Evolutionary conservation across 2,888 invertebrate species (phyloP).

Genomic region (Phoenoteleia sp.): DNA sequence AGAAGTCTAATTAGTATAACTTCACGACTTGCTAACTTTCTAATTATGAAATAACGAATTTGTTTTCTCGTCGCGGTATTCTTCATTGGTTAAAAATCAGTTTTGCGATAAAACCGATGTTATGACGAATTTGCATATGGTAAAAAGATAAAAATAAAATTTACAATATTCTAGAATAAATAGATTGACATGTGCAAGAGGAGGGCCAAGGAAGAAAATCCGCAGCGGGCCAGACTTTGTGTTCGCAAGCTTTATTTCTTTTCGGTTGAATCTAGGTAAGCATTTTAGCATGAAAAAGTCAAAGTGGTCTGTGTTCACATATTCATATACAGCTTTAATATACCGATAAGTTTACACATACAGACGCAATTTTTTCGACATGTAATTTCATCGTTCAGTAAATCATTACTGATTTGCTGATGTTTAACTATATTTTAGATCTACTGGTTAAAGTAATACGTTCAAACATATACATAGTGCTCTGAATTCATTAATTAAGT

Average conservation of each 20-base stretch:
- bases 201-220: slow-evolving; percentile 73
- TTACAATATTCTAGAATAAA: too few species aligned
- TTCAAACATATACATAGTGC: too few species aligned
- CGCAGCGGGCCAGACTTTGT: slow-evolving; percentile 67
- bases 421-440: too few species aligned
- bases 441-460: too few species aligned
- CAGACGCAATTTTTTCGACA: slow-evolving; percentile 40
- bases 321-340: slow-evolving; percentile 72
- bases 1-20: slow-evolving; percentile 62
- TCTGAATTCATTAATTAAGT: too few species aligned
- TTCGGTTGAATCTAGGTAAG: slow-evolving; percentile 79
- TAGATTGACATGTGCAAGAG: too few species aligned
- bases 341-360: neutral
- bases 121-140: slow-evolving; percentile 69
- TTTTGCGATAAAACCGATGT: slow-evolving; percentile 63
- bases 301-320: slow-evolving; percentile 77
- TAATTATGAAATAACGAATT: slow-evolving; percentile 67
- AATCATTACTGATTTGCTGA: too few species aligned
- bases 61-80: slow-evolving; percentile 62
- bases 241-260: slow-evolving; percentile 69
- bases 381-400: slow-evolving; percentile 69
- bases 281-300: slow-evolving; percentile 81
- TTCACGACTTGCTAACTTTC: slow-evolving; percentile 65
- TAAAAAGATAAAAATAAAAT: too few species aligned
- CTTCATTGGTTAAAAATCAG: slow-evolving; percentile 51